Evolutionary conservation across 2,888 invertebrate species (phyloP), one percentile per base, ranked within the genome.

Genomic region (Aphrophora alni): DNA sequence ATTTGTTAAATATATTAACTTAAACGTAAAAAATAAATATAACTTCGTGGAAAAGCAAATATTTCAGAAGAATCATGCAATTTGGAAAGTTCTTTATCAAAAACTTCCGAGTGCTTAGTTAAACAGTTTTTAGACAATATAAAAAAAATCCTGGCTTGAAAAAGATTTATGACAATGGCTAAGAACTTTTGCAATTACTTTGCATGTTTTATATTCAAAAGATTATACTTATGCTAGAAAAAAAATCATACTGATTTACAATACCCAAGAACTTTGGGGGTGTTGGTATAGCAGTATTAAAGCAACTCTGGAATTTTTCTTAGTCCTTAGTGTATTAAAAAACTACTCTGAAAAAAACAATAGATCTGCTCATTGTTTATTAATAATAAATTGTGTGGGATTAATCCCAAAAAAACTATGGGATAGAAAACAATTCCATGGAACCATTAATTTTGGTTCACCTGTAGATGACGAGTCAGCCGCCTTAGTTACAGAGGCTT

Each of bases 291-390:
- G 51, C 21, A 75, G 59, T 25, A 75, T 74, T 38, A 84, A 87
- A 82, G 86, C 85, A 7, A 72, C 84, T 4, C 87, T 87, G 10
- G 87, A 87, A 4, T 87, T 88, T 81, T 73, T 75, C 2, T 75
- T 77, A 71, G 80, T 75, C 21, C 71, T 78, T 33, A 12, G 38
- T 27, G 70, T 75, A 26, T 71, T 78, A 24, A 82, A 38, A 77
- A 38, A 75, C 26, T 74, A 38, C 44, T 17, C 51, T 70, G 74
- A 71, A 7, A 33, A 25, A 68, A 73, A 1, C n/a, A 38, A 10
- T 14, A 44, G 28, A 73, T 72, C 44, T 44, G 68, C 26, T 26
- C n/a, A 80, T 27, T 69, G 80, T 44, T 73, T 25, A 26, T 28
- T 80, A 24, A 38, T 82, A 21, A 68, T 80, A 17, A 69, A 82